Percentiles rank a stretch among this genome's conserved stretches.
These are phyloP conservation scores for Calcarius ornatus DNA, from an alignment of 2,113 vertebrate species.

Conservation along the genomic window DNA sequence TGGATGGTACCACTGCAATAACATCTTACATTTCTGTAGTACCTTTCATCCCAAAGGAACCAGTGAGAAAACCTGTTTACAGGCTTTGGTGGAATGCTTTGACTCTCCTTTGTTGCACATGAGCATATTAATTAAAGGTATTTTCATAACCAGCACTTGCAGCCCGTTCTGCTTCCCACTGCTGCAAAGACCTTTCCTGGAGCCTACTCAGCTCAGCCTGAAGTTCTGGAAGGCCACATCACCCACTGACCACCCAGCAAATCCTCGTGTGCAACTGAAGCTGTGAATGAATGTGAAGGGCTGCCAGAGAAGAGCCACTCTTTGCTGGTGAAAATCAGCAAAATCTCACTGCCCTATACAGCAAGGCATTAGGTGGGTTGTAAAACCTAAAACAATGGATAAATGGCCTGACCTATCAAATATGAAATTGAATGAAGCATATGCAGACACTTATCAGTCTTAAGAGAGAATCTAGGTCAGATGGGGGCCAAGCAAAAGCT, in stretches of 20 bases:
- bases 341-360: neutral
- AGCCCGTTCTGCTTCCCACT: neutral
- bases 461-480: neutral
- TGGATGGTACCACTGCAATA: neutral
- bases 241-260: neutral
- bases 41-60: neutral
- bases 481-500: neutral
- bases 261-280: neutral
- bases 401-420: neutral
- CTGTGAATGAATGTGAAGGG: neutral
- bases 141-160: neutral
- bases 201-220: neutral
- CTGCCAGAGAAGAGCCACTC: neutral
- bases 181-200: neutral
- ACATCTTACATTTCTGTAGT: neutral
- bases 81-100: neutral
- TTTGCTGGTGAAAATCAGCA: neutral
- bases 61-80: neutral
- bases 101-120: neutral
- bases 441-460: neutral
- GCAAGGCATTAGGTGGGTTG: neutral
- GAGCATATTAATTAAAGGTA: neutral
- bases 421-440: neutral
- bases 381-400: neutral
- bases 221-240: neutral